Evolutionary conservation across 2,797 vertebrate genomes (phyloP).

Genomic region (Hydrocynus forskahlii): DNA sequence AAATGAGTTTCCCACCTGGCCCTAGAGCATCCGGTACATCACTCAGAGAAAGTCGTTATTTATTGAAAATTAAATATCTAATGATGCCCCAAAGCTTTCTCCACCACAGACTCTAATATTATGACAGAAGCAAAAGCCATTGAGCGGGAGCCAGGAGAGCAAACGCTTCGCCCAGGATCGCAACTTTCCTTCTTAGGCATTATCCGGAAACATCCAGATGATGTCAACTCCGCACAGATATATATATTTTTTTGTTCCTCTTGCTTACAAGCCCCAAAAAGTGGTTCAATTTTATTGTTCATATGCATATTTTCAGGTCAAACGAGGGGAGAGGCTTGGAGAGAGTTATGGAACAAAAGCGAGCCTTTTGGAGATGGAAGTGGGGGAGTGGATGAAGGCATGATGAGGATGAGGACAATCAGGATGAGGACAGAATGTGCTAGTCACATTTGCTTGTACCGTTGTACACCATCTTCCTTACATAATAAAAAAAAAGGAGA

Average conservation of each 20-base stretch:
- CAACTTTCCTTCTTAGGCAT: slow-evolving; percentile 37
- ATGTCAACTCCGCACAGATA: slow-evolving; percentile 33
- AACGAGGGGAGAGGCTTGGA: background rate
- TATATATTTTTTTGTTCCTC: background rate
- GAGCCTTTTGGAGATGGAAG: background rate
- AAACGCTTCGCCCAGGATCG: slow-evolving; percentile 22
- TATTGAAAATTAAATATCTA: slow-evolving; percentile 70
- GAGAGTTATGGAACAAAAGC: background rate
- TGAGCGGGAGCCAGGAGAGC: slow-evolving; percentile 40
- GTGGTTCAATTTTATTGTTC: slow-evolving; percentile 15
- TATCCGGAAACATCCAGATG: slow-evolving; percentile 41
- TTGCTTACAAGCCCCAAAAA: slow-evolving; percentile 25
- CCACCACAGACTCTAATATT: slow-evolving; percentile 48
- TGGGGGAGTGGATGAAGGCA: background rate
- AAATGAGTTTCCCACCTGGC: slow-evolving; percentile 69
- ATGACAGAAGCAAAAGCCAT: slow-evolving; percentile 62
- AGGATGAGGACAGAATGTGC: slow-evolving; percentile 9
- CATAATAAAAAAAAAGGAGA: slow-evolving; percentile 2
- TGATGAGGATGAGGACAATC: too few relatives aligned
- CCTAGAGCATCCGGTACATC: slow-evolving; percentile 64
- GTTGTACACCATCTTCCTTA: slow-evolving; percentile 15
- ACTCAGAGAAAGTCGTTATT: slow-evolving; percentile 67
- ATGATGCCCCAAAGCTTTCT: slow-evolving; percentile 66
- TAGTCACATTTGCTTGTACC: background rate
- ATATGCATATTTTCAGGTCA: slow-evolving; percentile 12